phyloP scores from a whole-genome alignment of 1,140 invertebrate species.

The Camponotus floridanus region DNA sequence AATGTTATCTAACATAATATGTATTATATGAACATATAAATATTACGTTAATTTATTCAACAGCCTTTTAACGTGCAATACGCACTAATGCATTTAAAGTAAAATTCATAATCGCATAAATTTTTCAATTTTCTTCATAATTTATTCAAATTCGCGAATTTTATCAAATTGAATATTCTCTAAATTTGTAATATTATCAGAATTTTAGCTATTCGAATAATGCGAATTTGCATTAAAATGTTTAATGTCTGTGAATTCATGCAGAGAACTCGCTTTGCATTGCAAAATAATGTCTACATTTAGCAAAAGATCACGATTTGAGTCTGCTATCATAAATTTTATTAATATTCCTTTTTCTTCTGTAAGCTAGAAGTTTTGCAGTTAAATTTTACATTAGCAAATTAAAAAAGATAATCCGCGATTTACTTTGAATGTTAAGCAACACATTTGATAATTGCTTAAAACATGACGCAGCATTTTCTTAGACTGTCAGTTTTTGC shows the following conservation, averaged over 20 bases:
- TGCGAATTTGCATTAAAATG: background rate
- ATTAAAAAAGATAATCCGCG: background rate
- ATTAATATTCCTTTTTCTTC: background rate
- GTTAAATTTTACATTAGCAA: conserved; percentile 10
- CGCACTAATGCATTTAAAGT: background rate
- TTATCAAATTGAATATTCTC: conserved; percentile 27
- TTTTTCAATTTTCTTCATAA: conserved; percentile 11
- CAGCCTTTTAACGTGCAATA: background rate
- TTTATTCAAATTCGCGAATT: conserved; percentile 3
- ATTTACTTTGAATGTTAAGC: background rate
- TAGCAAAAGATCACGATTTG: background rate
- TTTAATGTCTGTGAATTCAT: conserved; percentile 24
- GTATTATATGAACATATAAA: background rate
- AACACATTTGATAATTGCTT: background rate
- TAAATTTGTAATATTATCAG: background rate
- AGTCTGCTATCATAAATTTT: conserved; percentile 6
- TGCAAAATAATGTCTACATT: conserved; percentile 36
- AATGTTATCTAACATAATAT: background rate
- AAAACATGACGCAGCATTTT: background rate
- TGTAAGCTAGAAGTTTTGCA: background rate
- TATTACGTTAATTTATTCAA: conserved; percentile 12
- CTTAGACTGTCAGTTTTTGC: background rate
- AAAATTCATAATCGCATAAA: background rate
- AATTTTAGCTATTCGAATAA: conserved; percentile 25
- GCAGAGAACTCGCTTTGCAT: conserved; percentile 21